These are phyloP conservation scores for Drosophila gaucha DNA, from an alignment of 2,888 invertebrate genomes.

Conservation along the genomic window DNA sequence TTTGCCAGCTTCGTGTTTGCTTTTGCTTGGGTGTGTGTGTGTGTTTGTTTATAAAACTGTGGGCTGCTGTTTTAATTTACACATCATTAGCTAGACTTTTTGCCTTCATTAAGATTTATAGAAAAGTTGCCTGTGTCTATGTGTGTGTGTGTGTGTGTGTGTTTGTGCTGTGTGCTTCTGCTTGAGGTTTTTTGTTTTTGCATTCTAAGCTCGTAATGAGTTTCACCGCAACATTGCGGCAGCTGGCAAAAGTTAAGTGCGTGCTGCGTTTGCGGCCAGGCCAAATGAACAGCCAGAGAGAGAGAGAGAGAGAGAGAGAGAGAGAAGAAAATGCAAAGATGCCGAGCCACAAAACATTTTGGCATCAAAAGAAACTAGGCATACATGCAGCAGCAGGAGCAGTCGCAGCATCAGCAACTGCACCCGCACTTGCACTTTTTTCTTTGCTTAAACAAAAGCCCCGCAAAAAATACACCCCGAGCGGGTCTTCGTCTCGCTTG, in stretches of 20 bases:
- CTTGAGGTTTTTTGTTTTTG: constrained; percentile 67
- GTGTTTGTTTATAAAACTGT: constrained; percentile 41
- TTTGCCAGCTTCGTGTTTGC: constrained; percentile 29
- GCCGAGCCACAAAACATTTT: constrained; percentile 62
- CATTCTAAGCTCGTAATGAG: constrained; percentile 80
- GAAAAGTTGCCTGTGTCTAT: constrained; percentile 42
- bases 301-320: too few relatives aligned
- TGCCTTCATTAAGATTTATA: constrained; percentile 72
- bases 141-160: constrained; percentile 15
- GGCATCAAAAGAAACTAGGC: constrained; percentile 59
- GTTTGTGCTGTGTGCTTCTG: constrained; percentile 9
- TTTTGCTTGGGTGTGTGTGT: constrained; percentile 9
- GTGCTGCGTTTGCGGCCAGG: constrained; percentile 75
- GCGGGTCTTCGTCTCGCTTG: background rate
- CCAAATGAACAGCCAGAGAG: constrained; percentile 65
- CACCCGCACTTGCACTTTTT: constrained; percentile 68
- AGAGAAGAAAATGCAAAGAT: constrained; percentile 53
- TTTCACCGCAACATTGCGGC: constrained; percentile 77
- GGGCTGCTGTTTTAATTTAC: constrained; percentile 63
- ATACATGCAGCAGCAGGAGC: constrained; percentile 31
- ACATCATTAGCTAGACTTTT: constrained; percentile 69
- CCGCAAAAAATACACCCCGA: constrained; percentile 3
- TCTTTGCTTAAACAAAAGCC: constrained; percentile 67
- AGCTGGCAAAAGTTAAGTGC: constrained; percentile 79
- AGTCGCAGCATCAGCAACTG: constrained; percentile 30